Conservation (phyloP, 2,113 vertebrate genomes). For the Laticauda colubrina region DNA sequence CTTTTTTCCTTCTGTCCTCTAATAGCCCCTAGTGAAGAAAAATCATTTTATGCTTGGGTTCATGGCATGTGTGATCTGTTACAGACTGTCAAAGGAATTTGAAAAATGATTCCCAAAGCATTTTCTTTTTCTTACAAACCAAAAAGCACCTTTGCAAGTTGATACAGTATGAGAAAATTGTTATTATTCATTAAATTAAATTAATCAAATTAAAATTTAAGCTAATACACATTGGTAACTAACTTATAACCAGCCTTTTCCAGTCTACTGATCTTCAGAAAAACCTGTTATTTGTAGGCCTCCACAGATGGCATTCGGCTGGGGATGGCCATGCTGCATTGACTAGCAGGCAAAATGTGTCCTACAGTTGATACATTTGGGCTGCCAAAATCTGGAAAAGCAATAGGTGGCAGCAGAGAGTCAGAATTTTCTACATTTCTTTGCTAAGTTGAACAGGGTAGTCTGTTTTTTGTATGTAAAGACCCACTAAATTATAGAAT, state of each 20-base stretch:
- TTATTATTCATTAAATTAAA: not conserved
- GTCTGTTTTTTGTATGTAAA: not conserved
- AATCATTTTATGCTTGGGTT: not conserved
- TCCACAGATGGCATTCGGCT: not conserved
- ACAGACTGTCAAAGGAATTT: not conserved
- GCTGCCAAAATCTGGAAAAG: not conserved
- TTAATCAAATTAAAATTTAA: not conserved
- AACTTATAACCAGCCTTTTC: not conserved
- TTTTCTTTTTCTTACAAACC: not conserved
- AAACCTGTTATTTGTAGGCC: not conserved
- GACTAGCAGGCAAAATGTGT: not conserved
- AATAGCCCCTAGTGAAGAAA: not conserved
- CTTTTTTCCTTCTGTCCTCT: not conserved
- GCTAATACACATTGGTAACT: not conserved
- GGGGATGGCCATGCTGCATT: not conserved
- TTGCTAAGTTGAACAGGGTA: not conserved
- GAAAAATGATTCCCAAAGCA: not conserved
- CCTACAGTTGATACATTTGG: not conserved
- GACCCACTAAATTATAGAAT: not conserved
- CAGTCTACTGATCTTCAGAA: not conserved
- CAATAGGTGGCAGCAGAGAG: not conserved
- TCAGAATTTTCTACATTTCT: not conserved
- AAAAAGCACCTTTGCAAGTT: not conserved
- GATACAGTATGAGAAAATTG: not conserved
- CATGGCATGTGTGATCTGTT: not conserved